phyloP scores from a whole-genome alignment of 2,797 vertebrate species.

The Pelochelys cantorii region DNA sequence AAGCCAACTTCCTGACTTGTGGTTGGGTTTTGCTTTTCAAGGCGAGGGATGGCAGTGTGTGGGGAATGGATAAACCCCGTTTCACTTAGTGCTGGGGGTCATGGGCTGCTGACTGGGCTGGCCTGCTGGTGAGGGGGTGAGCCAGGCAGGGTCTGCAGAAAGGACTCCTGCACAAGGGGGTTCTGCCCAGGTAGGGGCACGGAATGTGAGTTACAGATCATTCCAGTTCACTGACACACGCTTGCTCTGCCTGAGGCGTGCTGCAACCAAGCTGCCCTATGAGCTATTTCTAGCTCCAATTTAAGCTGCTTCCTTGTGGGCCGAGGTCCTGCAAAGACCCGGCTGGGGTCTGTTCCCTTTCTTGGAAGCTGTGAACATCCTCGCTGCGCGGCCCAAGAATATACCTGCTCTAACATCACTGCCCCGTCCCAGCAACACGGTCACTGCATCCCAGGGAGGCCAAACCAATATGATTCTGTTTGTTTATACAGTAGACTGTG shows the following conservation, averaged over 20 bases:
- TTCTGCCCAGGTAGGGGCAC: neutral
- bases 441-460: neutral
- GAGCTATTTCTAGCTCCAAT: neutral
- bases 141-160: neutral
- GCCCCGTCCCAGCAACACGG: neutral
- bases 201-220: neutral
- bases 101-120: neutral
- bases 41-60: neutral
- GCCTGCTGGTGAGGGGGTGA: neutral
- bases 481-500: neutral
- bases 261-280: neutral
- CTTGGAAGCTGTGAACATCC: neutral
- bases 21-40: neutral
- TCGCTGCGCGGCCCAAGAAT: neutral
- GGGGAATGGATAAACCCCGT: neutral
- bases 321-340: neutral
- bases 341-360: neutral
- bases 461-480: neutral
- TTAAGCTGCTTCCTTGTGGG: neutral
- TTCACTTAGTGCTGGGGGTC: neutral
- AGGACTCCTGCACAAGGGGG: neutral
- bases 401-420: slow-evolving; percentile 18
- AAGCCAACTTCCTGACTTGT: neutral
- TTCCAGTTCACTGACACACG: neutral
- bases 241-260: neutral